These are phyloP conservation scores for Tragelaphus scriptus DNA, from an alignment of 2,113 vertebrate genomes.

Conservation along the genomic window DNA sequence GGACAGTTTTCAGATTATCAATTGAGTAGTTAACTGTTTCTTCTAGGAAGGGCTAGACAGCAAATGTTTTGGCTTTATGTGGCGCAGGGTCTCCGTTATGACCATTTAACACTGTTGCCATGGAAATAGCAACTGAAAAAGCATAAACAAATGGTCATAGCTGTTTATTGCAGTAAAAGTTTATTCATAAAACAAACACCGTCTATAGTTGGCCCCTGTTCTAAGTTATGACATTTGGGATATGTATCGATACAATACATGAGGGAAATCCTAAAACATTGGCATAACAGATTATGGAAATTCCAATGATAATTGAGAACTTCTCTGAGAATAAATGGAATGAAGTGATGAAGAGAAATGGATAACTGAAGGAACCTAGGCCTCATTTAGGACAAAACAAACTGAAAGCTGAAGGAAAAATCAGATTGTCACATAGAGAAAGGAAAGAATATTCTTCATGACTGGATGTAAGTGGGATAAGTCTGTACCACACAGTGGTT, in stretches of 20 bases:
- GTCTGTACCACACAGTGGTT: background rate
- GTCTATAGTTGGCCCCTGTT: background rate
- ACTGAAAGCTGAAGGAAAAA: background rate
- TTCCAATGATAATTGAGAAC: background rate
- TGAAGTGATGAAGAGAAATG: background rate
- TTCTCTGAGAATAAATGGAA: background rate
- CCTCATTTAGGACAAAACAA: background rate
- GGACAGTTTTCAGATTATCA: background rate
- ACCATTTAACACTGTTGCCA: background rate
- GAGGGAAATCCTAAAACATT: background rate
- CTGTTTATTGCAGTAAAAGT: background rate
- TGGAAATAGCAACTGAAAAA: background rate
- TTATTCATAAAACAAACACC: background rate
- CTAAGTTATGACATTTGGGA: background rate
- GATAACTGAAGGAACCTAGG: background rate
- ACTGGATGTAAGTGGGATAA: background rate
- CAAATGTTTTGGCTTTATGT: background rate
- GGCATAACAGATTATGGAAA: background rate
- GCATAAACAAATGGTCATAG: background rate
- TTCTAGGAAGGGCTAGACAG: background rate
- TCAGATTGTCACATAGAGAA: background rate
- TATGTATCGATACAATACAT: background rate
- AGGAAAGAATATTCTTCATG: background rate
- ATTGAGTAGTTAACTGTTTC: background rate
- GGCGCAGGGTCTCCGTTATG: background rate